These are phyloP conservation scores for Gallinago media DNA, from an alignment of 2,113 vertebrate genomes.

Conservation along the genomic window DNA sequence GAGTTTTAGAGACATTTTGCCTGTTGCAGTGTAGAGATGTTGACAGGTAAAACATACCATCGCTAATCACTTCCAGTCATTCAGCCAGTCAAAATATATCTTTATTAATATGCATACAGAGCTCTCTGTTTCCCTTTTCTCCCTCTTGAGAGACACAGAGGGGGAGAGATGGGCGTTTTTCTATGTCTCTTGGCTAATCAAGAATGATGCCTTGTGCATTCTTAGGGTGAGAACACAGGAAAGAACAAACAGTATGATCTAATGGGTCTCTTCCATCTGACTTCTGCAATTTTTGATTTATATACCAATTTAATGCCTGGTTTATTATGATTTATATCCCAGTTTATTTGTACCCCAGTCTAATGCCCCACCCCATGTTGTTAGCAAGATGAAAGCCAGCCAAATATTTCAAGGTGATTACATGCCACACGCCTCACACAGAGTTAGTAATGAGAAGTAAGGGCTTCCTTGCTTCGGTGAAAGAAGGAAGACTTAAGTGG, in stretches of 20 bases:
- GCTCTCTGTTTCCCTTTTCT: slow-evolving; percentile 2
- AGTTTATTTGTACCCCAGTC: neutral
- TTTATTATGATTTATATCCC: slow-evolving; percentile 51
- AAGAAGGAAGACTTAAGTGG: neutral
- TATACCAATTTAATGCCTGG: slow-evolving; percentile 45
- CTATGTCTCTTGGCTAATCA: slow-evolving; percentile 57
- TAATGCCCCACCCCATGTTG: neutral
- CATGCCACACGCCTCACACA: neutral
- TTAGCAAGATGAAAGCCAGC: neutral
- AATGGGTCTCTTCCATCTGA: slow-evolving; percentile 38
- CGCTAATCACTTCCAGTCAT: slow-evolving; percentile 56
- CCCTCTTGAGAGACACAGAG: slow-evolving; percentile 29
- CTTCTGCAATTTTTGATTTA: slow-evolving; percentile 59
- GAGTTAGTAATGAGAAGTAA: neutral
- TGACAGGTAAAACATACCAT: slow-evolving; percentile 61
- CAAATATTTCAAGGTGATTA: slow-evolving; percentile 54
- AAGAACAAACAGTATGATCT: slow-evolving; percentile 44
- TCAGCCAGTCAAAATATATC: slow-evolving; percentile 65
- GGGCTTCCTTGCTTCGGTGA: neutral
- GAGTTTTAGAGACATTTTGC: neutral
- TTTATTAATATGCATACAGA: slow-evolving; percentile 67
- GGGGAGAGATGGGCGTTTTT: slow-evolving; percentile 14
- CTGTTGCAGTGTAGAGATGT: slow-evolving; percentile 26
- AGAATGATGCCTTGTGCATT: slow-evolving; percentile 50
- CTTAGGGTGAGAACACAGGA: slow-evolving; percentile 19